phyloP scores from a whole-genome alignment of 2,797 vertebrate species.

The Hypotaenidia philippensis region DNA sequence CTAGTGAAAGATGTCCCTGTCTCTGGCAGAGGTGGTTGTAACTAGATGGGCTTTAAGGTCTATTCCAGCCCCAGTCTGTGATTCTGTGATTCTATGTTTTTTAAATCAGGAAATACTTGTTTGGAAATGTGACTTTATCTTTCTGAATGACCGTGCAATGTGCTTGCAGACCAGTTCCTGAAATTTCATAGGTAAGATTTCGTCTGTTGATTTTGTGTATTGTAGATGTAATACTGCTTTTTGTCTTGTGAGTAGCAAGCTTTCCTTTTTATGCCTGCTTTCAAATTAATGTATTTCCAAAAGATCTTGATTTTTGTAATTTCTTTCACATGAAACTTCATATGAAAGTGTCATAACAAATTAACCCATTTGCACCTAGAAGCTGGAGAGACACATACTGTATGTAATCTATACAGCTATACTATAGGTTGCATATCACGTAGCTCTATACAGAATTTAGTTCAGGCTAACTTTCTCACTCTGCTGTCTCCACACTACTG shows the following conservation, averaged over 20 bases:
- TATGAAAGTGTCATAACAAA: neutral
- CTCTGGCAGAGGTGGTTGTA: too few species aligned
- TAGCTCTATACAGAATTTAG: neutral
- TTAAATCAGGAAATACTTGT: neutral
- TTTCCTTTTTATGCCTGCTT: neutral
- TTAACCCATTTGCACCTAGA: neutral
- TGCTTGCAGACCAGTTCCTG: neutral
- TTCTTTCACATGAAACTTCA: neutral
- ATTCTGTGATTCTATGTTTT: neutral
- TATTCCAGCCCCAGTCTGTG: too few species aligned
- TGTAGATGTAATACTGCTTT: neutral
- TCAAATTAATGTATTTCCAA: neutral
- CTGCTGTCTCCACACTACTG: neutral
- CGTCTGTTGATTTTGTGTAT: neutral
- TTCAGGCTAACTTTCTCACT: neutral
- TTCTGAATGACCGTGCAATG: neutral
- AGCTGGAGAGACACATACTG: neutral
- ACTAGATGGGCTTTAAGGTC: too few species aligned
- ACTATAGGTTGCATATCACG: neutral
- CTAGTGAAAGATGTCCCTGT: too few species aligned
- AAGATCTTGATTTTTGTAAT: neutral
- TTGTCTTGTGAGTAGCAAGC: neutral
- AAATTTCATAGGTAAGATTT: neutral
- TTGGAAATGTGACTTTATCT: neutral
- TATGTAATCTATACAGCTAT: neutral